Evolutionary conservation across 2,797 vertebrate genomes (phyloP).

Genomic region (Synanceia verrucosa): DNA sequence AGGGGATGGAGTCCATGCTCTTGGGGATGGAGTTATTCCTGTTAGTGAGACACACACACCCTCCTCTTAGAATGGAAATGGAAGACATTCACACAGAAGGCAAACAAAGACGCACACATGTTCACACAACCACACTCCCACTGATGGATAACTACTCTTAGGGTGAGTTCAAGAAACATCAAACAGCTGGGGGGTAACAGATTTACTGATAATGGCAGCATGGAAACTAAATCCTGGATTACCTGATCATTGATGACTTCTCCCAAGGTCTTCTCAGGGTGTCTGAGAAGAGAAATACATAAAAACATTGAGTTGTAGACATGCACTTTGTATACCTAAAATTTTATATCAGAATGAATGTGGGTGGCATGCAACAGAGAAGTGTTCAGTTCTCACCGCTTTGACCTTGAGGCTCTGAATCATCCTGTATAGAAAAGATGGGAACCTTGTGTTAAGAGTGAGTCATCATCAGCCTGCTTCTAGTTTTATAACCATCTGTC

Average conservation of each 20-base stretch:
- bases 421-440: slow-evolving; percentile 79
- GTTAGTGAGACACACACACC: slow-evolving; percentile 84
- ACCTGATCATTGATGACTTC: slow-evolving; percentile 81
- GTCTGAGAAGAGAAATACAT: slow-evolving; percentile 63
- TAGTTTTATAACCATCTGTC: background rate
- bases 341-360: background rate
- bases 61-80: slow-evolving; percentile 70
- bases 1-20: slow-evolving; percentile 76
- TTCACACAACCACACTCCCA: slow-evolving; percentile 22
- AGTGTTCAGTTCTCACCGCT: slow-evolving; percentile 73
- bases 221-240: slow-evolving; percentile 24
- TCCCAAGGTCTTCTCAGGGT: slow-evolving; percentile 83
- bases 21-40: slow-evolving; percentile 84
- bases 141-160: slow-evolving; percentile 26
- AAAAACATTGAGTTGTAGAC: slow-evolving; percentile 7
- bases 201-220: background rate
- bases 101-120: slow-evolving; percentile 1
- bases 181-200: background rate
- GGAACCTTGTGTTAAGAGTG: slow-evolving; percentile 31
- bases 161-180: slow-evolving; percentile 28
- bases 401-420: slow-evolving; percentile 82
- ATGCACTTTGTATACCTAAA: background rate
- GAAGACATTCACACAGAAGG: slow-evolving; percentile 34
- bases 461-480: slow-evolving; percentile 32
- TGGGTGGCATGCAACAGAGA: slow-evolving; percentile 20